Evolutionary conservation across 2,797 vertebrate species (phyloP).

Genomic region (Caiman crocodilus): DNA sequence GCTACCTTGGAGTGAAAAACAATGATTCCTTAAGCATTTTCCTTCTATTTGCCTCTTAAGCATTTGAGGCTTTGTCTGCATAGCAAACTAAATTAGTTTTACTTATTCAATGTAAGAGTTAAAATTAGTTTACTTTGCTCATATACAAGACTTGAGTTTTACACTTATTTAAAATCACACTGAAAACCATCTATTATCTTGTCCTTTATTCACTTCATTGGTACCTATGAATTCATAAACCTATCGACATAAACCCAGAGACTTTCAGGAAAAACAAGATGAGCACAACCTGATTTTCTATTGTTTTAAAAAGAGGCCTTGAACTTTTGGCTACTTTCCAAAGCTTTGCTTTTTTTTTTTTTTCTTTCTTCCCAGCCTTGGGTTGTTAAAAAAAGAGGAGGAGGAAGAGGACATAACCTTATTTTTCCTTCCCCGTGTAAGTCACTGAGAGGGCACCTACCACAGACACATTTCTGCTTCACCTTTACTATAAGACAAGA

Average conservation of each 20-base stretch:
- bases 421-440: neutral
- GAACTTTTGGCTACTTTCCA: neutral
- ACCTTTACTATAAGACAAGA: conserved; percentile 1
- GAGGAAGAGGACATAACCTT: neutral
- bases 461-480: neutral
- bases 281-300: neutral
- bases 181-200: neutral
- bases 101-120: neutral
- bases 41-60: neutral
- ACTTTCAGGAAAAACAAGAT: neutral
- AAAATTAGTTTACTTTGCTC: neutral
- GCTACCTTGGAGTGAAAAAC: neutral
- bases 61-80: neutral
- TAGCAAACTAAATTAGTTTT: neutral
- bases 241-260: neutral
- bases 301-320: neutral
- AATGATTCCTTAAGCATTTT: neutral
- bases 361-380: too few relatives aligned
- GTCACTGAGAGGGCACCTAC: neutral
- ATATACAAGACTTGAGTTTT: neutral
- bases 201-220: conserved; percentile 2
- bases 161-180: neutral
- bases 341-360: neutral
- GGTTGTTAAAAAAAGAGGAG: too few relatives aligned
- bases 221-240: neutral